These are phyloP conservation scores for Mustelus asterias DNA, from an alignment of 2,113 vertebrate genomes.

Conservation along the genomic window DNA sequence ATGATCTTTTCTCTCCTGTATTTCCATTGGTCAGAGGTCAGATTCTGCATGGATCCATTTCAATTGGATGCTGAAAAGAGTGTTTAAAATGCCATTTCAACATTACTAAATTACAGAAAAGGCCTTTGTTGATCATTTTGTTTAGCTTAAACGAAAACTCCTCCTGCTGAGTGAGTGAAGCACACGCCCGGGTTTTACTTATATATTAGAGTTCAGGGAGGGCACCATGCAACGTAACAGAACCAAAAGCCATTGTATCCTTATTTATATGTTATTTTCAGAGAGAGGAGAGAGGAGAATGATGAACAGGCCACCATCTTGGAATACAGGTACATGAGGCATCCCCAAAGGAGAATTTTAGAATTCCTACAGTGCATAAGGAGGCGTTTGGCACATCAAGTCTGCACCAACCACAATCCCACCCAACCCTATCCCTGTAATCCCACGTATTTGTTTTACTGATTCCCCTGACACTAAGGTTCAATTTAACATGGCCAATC, in stretches of 20 bases:
- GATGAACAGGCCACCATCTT: neutral
- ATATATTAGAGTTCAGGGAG: neutral
- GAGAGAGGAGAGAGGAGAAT: neutral
- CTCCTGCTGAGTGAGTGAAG: neutral
- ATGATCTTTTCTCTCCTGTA: neutral
- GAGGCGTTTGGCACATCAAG: too few relatives aligned
- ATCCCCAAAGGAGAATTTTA: neutral
- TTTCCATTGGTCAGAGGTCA: neutral
- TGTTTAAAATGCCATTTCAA: neutral
- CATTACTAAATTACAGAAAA: neutral
- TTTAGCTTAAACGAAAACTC: too few relatives aligned
- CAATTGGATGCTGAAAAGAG: neutral
- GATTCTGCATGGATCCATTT: neutral
- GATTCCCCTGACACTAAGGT: too few relatives aligned
- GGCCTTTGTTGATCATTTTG: neutral
- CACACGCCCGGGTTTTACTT: neutral
- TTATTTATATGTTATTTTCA: neutral
- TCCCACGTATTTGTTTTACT: too few relatives aligned
- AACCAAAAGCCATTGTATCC: neutral
- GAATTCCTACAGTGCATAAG: too few relatives aligned
- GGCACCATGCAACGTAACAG: neutral
- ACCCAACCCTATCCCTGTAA: too few relatives aligned
- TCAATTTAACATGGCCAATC: too few relatives aligned
- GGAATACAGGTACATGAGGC: neutral
- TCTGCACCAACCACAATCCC: too few relatives aligned